phyloP scores from a whole-genome alignment of 2,113 vertebrate genomes.

The Struthidea cinerea region DNA sequence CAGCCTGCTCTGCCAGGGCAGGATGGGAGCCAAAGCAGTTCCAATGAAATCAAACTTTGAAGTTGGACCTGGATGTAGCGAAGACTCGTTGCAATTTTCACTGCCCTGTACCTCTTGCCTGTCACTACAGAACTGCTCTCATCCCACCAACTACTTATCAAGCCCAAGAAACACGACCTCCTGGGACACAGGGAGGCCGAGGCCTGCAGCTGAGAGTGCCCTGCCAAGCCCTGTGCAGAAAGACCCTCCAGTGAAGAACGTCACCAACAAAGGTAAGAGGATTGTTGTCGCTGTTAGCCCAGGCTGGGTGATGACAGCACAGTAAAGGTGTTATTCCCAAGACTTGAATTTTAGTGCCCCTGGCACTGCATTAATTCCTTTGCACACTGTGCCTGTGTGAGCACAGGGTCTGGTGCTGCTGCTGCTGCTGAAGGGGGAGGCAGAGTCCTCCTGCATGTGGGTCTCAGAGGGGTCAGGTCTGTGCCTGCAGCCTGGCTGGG shows the following conservation, averaged over 20 bases:
- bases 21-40: neutral
- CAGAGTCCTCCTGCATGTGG: accelerated
- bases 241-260: conserved; percentile 44
- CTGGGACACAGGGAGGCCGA: conserved; percentile 70
- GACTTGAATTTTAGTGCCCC: neutral
- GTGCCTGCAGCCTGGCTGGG: neutral
- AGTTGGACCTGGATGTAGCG: neutral
- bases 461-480: neutral
- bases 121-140: conserved; percentile 80
- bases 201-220: conserved; percentile 68
- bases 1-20: neutral
- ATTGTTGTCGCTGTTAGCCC: neutral
- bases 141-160: conserved; percentile 75
- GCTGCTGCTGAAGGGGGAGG: neutral
- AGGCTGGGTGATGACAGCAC: neutral
- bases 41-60: neutral
- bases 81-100: neutral
- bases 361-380: neutral
- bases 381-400: neutral
- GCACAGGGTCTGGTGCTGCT: neutral
- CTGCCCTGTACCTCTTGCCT: neutral
- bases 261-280: conserved; percentile 41
- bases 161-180: conserved; percentile 72
- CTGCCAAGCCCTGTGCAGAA: conserved; percentile 51
- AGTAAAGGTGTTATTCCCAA: neutral